Evolutionary conservation across 1,140 invertebrate species (phyloP).

Genomic region (Gryllus bimaculatus): DNA sequence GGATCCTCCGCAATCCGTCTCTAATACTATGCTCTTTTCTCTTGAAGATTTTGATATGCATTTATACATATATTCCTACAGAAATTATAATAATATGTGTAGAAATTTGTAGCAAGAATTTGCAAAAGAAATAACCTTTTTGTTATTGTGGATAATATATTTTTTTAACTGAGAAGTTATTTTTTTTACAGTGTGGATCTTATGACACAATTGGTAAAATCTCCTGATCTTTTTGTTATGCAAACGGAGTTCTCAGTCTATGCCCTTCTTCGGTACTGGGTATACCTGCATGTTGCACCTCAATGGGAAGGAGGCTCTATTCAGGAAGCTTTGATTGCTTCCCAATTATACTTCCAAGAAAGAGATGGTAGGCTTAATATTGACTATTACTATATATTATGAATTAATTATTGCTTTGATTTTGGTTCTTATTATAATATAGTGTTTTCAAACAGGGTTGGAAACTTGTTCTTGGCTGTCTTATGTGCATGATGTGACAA

Average conservation of each 20-base stretch:
- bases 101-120: no score
- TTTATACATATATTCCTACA: no score
- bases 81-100: no score
- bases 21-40: no score
- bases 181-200: conserved; percentile 41
- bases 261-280: conserved; percentile 59
- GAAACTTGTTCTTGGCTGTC: not conserved
- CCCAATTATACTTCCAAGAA: conserved; percentile 35
- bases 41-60: no score
- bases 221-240: conserved; percentile 60
- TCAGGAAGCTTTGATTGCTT: not conserved
- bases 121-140: no score
- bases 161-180: not conserved
- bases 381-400: no score
- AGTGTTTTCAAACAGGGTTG: not conserved
- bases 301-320: not conserved
- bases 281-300: conserved; percentile 41
- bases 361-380: conserved; percentile 28
- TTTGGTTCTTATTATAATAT: not conserved
- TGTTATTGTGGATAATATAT: no score
- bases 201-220: conserved; percentile 53
- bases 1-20: no score
- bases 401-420: not conserved
- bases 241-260: conserved; percentile 77
- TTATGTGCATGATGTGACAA: not conserved